phyloP scores from a whole-genome alignment of 2,113 vertebrate species.

The Eptesicus fuscus region DNA sequence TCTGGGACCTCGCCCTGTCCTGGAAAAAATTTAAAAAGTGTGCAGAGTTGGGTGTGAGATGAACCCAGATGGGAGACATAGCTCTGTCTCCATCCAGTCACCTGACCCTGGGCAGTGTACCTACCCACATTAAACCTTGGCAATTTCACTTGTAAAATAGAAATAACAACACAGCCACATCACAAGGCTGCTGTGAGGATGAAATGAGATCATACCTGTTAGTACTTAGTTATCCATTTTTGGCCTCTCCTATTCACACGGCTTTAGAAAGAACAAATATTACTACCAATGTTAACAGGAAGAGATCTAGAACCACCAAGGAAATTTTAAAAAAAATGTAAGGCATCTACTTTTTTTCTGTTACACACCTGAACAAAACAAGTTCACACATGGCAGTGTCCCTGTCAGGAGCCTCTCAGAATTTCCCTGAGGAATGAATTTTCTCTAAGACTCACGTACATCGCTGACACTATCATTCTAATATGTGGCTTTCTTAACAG shows the following conservation, averaged over 20 bases:
- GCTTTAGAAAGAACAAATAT: conserved; percentile 29
- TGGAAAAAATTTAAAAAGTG: background rate
- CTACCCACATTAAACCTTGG: background rate
- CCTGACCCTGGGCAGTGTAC: no score
- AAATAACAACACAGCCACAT: background rate
- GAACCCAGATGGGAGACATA: background rate
- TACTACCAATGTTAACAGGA: background rate
- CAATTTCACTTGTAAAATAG: background rate
- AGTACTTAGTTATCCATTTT: background rate
- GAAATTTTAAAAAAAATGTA: background rate
- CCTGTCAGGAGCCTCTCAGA: background rate
- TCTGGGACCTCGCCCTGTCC: background rate
- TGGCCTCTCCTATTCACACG: background rate
- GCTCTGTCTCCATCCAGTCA: background rate
- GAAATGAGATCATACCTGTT: background rate
- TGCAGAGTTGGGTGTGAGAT: background rate
- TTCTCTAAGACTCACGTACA: background rate
- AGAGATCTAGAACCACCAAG: background rate
- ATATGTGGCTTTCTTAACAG: background rate
- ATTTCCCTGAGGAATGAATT: background rate
- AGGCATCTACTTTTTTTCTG: conserved; percentile 21
- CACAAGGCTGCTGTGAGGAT: background rate
- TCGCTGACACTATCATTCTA: background rate
- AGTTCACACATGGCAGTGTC: background rate
- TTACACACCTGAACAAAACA: background rate